Base-by-base conservation (phyloP, 2,113 vertebrate species). In the Anser brachyrhynchus region DNA sequence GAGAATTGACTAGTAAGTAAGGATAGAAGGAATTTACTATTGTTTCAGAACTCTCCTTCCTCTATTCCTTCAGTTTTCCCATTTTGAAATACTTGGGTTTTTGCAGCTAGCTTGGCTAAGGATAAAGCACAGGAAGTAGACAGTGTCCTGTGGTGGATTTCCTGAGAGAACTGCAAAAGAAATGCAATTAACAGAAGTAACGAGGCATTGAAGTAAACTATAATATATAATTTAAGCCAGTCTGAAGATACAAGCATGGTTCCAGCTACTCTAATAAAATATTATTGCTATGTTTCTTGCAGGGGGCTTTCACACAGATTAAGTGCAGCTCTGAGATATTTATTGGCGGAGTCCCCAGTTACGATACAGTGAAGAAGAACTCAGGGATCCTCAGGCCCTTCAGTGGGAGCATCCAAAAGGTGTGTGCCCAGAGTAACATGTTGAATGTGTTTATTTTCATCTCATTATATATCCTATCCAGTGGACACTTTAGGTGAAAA, bases 251-350 rank as follows among this genome's bases (percentile, higher is more conserved):
- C 1, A 65, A 74, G 6, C 21, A 6, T 37, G 5, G 20, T 58
- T 92, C 43, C 49, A 84, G 35, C 25, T 85, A 7, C 13, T 69
- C 15, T 37, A 31, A 66, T 21, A 71, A 86, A 69, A 49, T 46
- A 0, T 23, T 84, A 6, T 61, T 79, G 28, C 57, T 83, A 2
- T 23, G 67, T 67, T 59, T 55, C 52, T 91, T 84, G 21, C 95
- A 99, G 99, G 99, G 99, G 19, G 99, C 99, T 71, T 99, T 99
- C 96, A 99, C 99, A 21, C 99, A 99, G 96, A 99, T 99, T 87
- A 99, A 98, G 80, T 99, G 99, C 97, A 99, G 98, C 91, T 98
- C 99, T 16, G 98, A 99, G 69, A 98, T 99, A 87, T 99, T 98
- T 87, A 96, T 99, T 23, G 99, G 99, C 0, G 99, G 99, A 39